Evolutionary conservation across 2,888 invertebrate genomes (phyloP), one percentile per base, ranked within the genome.

Genomic region (Dastarcus helophoroides): DNA sequence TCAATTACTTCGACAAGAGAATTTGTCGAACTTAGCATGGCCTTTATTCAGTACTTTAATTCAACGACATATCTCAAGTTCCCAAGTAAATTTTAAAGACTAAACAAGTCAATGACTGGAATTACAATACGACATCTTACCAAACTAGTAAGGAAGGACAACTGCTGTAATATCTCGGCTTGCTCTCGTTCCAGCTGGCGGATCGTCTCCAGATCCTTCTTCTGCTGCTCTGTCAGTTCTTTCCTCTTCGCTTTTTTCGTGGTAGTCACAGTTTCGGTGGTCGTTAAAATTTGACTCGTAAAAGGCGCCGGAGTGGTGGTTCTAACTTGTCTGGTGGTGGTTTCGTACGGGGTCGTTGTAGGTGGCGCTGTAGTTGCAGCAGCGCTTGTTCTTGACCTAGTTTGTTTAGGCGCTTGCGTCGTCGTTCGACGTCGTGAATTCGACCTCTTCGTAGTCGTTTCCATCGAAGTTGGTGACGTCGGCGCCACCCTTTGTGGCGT

Each of bases 121-220:
- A 22, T 26, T 14, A 9, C 28, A 31, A 8, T 3, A 12, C 25
- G 14, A 23, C 8, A 12, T 22, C 43, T 39, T 46, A 59, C 58
- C 49, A 60, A 48, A 40, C 46, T 54, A 12, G 57, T 56, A 24
- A 60, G 46, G 32, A 60, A 54, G 6, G 58, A 51, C n/a, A 62
- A 38, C 36, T 62, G 62, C 39, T 57, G 46, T 25, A 62, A 42
- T 37, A 62, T 46, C 6, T 53, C 54, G 3, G 55, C 51, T 39
- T 62, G 62, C 40, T 62, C 57, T 35, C 47, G 49, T 39, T 62
- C 62, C 25, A 62, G 41, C 26, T 48, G 47, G 25, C 51, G 51
- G 15, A 62, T 42, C 3, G 51, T 53, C 36, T 54, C 53, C 36
- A 62, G 47, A 43, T 61, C 56, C 36, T 50, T 46, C 33, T 47